Percentiles rank a stretch among this genome's conserved stretches.
These are phyloP conservation scores for Strix aluco DNA, from an alignment of 2,113 vertebrate species.

Conservation along the genomic window DNA sequence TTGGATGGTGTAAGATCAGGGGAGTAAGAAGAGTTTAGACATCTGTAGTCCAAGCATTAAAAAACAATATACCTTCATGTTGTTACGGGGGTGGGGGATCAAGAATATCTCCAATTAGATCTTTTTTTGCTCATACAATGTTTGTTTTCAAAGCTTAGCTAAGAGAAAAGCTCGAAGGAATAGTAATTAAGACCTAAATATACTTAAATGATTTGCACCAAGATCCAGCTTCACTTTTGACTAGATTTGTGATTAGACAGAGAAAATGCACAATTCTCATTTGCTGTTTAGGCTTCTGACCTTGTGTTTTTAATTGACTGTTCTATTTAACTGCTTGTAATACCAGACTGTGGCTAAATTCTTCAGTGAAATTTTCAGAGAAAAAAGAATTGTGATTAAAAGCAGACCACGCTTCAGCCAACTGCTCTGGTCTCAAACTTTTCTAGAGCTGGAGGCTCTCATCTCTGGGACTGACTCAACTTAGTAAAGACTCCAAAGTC, in stretches of 20 bases:
- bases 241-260: background rate
- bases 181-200: background rate
- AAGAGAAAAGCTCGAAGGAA: background rate
- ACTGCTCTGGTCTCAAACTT: background rate
- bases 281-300: background rate
- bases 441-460: background rate
- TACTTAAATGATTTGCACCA: background rate
- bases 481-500: background rate
- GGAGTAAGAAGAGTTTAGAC: background rate
- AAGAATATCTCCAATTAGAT: background rate
- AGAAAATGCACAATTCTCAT: background rate
- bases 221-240: background rate
- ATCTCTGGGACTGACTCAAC: background rate
- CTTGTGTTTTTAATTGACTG: background rate
- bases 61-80: background rate
- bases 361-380: background rate
- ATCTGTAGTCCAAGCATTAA: background rate
- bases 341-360: background rate
- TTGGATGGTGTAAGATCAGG: background rate
- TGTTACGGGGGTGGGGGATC: background rate
- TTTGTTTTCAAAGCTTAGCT: constrained; percentile 9
- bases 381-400: background rate
- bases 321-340: background rate
- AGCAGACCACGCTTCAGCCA: background rate
- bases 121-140: background rate